Percentiles rank a stretch among this genome's conserved stretches.
Conservation (phyloP, 2,797 vertebrate species). For the Anomalospiza imberbis region DNA sequence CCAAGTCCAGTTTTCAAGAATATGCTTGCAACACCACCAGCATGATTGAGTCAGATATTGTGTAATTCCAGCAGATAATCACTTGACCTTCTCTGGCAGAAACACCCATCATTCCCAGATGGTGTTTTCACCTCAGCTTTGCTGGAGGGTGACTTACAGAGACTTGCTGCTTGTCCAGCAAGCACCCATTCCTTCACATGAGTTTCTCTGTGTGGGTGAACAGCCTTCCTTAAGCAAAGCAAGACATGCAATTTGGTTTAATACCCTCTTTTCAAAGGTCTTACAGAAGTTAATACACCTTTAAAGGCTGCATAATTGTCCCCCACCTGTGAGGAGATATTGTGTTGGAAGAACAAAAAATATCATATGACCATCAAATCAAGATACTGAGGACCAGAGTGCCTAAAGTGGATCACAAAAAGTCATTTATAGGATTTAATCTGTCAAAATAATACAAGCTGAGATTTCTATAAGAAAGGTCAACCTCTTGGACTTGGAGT, state of each 20-base stretch:
- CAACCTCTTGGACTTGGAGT: not conserved
- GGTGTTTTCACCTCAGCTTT: not conserved
- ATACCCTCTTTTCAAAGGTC: not conserved
- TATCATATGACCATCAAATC: accelerated
- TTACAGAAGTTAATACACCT: not conserved
- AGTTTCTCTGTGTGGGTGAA: not conserved
- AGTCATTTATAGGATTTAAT: not conserved
- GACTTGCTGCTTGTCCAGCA: not conserved
- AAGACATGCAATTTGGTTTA: not conserved
- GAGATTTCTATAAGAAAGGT: not conserved
- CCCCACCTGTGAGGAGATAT: not conserved
- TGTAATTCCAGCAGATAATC: not conserved
- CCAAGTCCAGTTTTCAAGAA: not conserved
- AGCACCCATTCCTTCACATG: not conserved
- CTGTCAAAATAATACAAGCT: not conserved
- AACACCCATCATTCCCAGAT: not conserved
- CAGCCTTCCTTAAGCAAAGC: not conserved
- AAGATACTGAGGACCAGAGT: not conserved
- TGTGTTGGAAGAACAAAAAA: not conserved
- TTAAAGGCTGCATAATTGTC: not conserved
- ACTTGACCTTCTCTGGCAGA: not conserved
- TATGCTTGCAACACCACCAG: not conserved
- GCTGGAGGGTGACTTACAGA: not conserved
- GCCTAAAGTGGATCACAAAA: not conserved
- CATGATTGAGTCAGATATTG: not conserved